Base-by-base conservation (phyloP, 2,113 vertebrate genomes). In the Malurus cyaneus region DNA sequence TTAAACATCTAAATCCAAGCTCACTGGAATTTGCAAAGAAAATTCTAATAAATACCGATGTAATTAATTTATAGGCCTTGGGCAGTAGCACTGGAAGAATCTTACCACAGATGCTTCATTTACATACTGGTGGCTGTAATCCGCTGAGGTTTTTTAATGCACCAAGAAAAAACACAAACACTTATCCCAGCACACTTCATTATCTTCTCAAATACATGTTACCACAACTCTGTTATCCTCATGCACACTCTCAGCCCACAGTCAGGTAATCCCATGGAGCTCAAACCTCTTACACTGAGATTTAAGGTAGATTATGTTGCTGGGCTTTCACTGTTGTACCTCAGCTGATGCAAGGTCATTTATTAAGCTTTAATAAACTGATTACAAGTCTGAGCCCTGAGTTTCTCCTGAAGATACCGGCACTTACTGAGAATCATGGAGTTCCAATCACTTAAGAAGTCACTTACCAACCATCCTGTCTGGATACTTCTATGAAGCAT, bases 281-380 rank as follows among this genome's bases (percentile, higher is more conserved):
- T 82, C 90, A 93, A 80, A 82, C 36, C 59, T 74, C 90, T 93
- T 80, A 90, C 39, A 25, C 49, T 18, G 46, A 89, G 88, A 90
- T 90, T 94, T 83, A 90, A 86, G 42, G 59, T n/a, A 88, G 82
- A 88, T 96, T 78, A 92, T 15, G 20, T 52, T 70, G 39, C 52
- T 62, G 39, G 46, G 42, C 60, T 93, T 96, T 94, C 76, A 73
- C 67, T 73, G 41, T 50, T 80, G 54, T 32, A 31, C 41, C 71
- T 88, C 62, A 88, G 70, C 53, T 53, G 59, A 77, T 62, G 26
- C 80, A 86, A 1, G 4, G 53, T 86, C 62, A 92, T 66, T 92
- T 90, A 86, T 80, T 86, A 92, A 92, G 72, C 64, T 92, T 64
- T 73, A 86, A 86, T 93, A 93, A 96, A 88, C 52, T 88, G 76